Conservation (phyloP, 2,797 vertebrate species). For the Phrynocephalus forsythii region DNA sequence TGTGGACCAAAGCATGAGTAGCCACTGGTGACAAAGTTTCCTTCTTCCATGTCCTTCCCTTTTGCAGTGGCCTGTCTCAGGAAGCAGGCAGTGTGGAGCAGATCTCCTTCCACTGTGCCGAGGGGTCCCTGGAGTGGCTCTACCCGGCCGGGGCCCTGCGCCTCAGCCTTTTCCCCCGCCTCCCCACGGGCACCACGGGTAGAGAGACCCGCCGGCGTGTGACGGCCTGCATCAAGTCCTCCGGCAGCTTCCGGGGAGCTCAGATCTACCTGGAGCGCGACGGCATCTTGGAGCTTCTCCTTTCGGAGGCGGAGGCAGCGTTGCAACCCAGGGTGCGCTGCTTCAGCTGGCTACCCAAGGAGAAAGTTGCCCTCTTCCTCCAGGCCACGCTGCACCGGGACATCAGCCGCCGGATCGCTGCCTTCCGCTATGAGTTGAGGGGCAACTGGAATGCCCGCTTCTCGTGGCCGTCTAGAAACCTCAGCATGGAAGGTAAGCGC, state of each 20-base stretch:
- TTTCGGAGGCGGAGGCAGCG: slow-evolving; percentile 80
- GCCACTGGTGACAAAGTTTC: no score
- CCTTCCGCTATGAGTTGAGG: slow-evolving; percentile 89
- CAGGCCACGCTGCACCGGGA: slow-evolving; percentile 91
- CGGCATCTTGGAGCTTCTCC: slow-evolving; percentile 86
- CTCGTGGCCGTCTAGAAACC: slow-evolving; percentile 77
- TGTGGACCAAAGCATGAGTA: no score
- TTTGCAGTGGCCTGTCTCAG: slow-evolving; percentile 87
- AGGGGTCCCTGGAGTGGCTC: slow-evolving; percentile 90
- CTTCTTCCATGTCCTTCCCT: background rate
- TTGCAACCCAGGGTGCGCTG: slow-evolving; percentile 80
- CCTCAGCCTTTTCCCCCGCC: slow-evolving; percentile 84
- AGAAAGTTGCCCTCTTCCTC: slow-evolving; percentile 89
- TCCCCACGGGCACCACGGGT: slow-evolving; percentile 73
- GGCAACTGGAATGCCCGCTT: slow-evolving; percentile 83
- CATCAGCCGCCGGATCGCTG: slow-evolving; percentile 91
- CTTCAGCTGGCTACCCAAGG: slow-evolving; percentile 84
- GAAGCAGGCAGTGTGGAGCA: slow-evolving; percentile 90
- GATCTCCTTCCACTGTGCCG: slow-evolving; percentile 88
- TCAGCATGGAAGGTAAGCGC: slow-evolving; percentile 83
- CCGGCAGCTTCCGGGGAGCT: slow-evolving; percentile 85
- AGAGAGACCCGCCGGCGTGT: slow-evolving; percentile 71
- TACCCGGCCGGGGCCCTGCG: slow-evolving; percentile 91
- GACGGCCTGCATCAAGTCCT: slow-evolving; percentile 88
- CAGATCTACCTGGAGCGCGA: slow-evolving; percentile 91